Conservation (phyloP, 2,113 vertebrate genomes). For the Hypanus sabinus region DNA sequence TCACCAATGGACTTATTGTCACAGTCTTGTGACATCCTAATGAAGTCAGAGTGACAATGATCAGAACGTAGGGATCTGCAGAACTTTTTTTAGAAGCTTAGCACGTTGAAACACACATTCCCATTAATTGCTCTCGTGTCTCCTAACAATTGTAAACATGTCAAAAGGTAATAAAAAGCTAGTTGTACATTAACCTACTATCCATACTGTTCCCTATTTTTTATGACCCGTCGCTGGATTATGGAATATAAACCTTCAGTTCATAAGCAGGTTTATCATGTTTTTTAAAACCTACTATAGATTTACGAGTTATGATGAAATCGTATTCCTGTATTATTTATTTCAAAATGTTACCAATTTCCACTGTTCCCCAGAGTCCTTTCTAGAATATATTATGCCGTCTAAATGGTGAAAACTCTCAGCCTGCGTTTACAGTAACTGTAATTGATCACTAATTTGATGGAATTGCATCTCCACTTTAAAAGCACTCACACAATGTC, state of each 20-base stretch:
- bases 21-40: background rate
- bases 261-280: constrained; percentile 9
- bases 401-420: background rate
- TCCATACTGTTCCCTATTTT: background rate
- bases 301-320: background rate
- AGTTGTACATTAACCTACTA: background rate
- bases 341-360: constrained; percentile 4
- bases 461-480: background rate
- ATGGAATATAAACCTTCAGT: constrained; percentile 13
- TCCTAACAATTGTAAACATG: background rate
- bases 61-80: background rate
- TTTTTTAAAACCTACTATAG: background rate
- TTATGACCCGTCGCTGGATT: background rate
- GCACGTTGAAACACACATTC: background rate
- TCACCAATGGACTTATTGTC: background rate
- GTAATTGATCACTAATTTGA: background rate
- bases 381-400: background rate
- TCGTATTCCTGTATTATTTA: background rate
- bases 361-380: background rate
- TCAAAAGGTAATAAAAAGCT: background rate
- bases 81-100: background rate
- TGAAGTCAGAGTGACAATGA: background rate
- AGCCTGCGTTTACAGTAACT: background rate
- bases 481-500: background rate
- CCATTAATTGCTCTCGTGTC: background rate